Base-by-base conservation (phyloP, 2,113 vertebrate species). In the Sander vitreus region DNA sequence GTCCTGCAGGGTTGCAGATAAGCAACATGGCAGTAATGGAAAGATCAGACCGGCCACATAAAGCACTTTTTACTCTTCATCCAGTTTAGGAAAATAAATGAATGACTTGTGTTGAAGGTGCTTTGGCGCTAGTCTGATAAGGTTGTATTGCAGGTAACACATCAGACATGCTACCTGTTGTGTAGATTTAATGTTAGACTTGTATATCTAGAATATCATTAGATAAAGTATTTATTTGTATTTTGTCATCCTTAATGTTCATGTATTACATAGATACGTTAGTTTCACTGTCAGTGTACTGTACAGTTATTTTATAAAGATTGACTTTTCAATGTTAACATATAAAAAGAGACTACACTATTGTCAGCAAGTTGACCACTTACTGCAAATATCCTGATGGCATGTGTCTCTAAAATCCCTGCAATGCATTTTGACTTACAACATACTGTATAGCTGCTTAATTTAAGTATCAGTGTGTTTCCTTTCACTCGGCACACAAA, bases 331-430 rank as follows among this genome's bases (percentile, higher is more conserved):
- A 47, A 4, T 36, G 14, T 54, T 62, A 62, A 47, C 14, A 45
- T 59, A 19, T 12, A 47, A 15, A 54, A n/a, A 85, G 0, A 69
- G 7, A 25, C 13, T 25, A 21, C 23, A 54, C 19, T 33, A 25
- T n/a, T 25, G 6, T 11, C 45, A 45, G 45, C 5, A 54, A 25
- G 14, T 59, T 30, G 23, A 30, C 21, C 19, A 10, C n/a, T 73
- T 19, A 10, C 19, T 63, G n/a, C 30, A 64, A 14, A 58, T 23
- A 55, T 33, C 13, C 18, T 45, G 11, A 67, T 10, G 2, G 77
- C 77, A 71, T 73, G 62, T 33, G 30, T 74, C 19, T 54, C 53
- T 78, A 57, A 66, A 71, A 58, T 58, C 30, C 77, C 64, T 60
- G 33, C 64, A 64, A 18, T 68, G 30, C 64, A 84, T 48, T 84